A percentile compares a stretch with the other conserved stretches of the same genome.
These are phyloP conservation scores for Diprion similis DNA, from an alignment of 1,140 invertebrate species.

Conservation along the genomic window DNA sequence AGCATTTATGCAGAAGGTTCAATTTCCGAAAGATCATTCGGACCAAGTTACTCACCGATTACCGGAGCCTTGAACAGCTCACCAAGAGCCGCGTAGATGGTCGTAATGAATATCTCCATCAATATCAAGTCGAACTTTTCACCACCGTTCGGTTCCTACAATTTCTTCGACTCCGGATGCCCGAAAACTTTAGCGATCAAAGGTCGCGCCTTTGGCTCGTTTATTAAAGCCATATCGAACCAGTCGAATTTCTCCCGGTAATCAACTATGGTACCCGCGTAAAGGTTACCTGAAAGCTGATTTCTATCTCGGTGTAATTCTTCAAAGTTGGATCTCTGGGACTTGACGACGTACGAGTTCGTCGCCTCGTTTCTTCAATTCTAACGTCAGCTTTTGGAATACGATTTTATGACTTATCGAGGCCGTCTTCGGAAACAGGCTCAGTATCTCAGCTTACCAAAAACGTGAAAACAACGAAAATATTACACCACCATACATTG, in stretches of 20 bases:
- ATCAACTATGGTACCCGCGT: not conserved
- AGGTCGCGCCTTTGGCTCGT: not conserved
- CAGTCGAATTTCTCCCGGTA: not conserved
- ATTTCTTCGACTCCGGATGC: not conserved
- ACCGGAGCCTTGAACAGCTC: not conserved
- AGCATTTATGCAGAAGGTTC: not conserved
- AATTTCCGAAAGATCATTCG: not conserved
- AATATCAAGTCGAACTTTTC: conserved; percentile 11
- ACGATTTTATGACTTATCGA: conserved; percentile 42
- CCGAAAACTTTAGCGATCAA: not conserved
- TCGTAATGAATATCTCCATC: not conserved
- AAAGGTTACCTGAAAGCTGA: not conserved
- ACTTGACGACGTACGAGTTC: conserved; percentile 47
- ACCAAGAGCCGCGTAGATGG: not conserved
- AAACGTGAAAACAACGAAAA: too few relatives aligned
- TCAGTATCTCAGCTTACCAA: conserved; percentile 26
- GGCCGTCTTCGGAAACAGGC: conserved; percentile 29
- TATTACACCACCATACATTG: too few relatives aligned
- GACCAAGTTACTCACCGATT: conserved; percentile 5
- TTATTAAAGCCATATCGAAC: not conserved
- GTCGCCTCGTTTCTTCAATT: conserved; percentile 45
- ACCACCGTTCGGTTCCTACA: not conserved
- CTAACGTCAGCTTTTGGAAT: conserved; percentile 31
- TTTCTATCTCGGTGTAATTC: conserved; percentile 31
- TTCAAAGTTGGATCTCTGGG: conserved; percentile 24